Conservation (phyloP, 2,888 invertebrate species). For the Acleris laterana region DNA sequence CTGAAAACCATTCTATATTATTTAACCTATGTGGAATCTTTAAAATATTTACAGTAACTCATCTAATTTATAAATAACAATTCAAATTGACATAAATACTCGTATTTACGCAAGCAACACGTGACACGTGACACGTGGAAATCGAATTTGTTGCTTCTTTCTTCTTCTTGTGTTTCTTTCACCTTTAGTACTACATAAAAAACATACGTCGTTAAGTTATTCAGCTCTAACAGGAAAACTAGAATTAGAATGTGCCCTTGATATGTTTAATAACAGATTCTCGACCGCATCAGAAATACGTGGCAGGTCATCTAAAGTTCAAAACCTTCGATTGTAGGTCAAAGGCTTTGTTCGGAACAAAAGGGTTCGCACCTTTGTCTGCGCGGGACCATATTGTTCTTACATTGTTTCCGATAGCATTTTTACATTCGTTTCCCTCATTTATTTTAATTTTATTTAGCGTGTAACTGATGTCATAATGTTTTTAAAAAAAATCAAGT, state of each 20-base stretch:
- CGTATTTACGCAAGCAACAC: too few relatives aligned
- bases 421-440: not conserved
- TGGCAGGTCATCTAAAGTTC: conserved; percentile 32
- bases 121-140: too few relatives aligned
- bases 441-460: too few relatives aligned
- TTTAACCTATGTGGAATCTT: conserved; percentile 3
- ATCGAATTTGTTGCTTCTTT: too few relatives aligned
- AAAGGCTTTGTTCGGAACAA: conserved; percentile 7
- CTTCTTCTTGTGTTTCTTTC: not conserved
- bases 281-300: conserved; percentile 18
- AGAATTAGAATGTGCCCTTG: conserved; percentile 30
- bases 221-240: conserved; percentile 19
- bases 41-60: not conserved
- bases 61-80: too few relatives aligned
- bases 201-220: too few relatives aligned
- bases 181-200: not conserved
- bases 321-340: conserved; percentile 27
- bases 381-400: not conserved
- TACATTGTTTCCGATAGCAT: not conserved
- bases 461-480: too few relatives aligned
- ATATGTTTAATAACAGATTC: conserved; percentile 15
- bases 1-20: not conserved
- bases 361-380: conserved; percentile 21
- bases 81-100: too few relatives aligned
- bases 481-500: too few relatives aligned